Percentiles rank a stretch among this genome's conserved stretches.
These are phyloP conservation scores for Drosophila grimshawi DNA, from an alignment of 1,140 invertebrate genomes.

Conservation along the genomic window DNA sequence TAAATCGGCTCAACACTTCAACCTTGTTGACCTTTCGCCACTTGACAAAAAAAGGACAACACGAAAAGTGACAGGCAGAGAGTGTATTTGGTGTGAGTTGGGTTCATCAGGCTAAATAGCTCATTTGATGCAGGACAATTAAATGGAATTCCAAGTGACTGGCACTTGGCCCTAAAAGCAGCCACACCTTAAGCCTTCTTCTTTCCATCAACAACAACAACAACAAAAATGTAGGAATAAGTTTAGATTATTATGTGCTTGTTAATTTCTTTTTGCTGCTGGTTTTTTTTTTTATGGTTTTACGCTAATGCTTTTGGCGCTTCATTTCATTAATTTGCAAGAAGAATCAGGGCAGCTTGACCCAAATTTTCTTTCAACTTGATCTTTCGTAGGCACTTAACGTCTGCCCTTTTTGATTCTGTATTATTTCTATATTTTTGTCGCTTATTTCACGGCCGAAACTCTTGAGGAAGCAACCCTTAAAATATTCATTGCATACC, in stretches of 20 bases:
- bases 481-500: slow-evolving; percentile 38
- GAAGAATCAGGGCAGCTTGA: slow-evolving; percentile 1
- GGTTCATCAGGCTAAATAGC: slow-evolving; percentile 50
- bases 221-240: slow-evolving; percentile 3
- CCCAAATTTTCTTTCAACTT: slow-evolving; percentile 41
- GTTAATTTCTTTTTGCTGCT: slow-evolving; percentile 54
- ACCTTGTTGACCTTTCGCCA: slow-evolving; percentile 3
- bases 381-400: slow-evolving; percentile 6
- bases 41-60: slow-evolving; percentile 9
- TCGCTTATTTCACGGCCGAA: not conserved
- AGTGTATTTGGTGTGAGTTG: not conserved
- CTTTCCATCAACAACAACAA: too few relatives aligned
- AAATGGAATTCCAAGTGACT: slow-evolving; percentile 19
- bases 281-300: slow-evolving; percentile 46
- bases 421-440: not conserved
- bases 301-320: slow-evolving; percentile 40
- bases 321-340: slow-evolving; percentile 48
- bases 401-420: not conserved
- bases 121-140: slow-evolving; percentile 59
- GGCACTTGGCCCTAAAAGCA: slow-evolving; percentile 8
- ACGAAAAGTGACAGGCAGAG: slow-evolving; percentile 10
- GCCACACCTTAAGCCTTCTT: slow-evolving; percentile 5
- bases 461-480: slow-evolving; percentile 16
- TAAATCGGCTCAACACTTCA: not conserved
- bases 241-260: slow-evolving; percentile 63